Evolutionary conservation across 2,113 vertebrate genomes (phyloP).

Genomic region (Myotis lucifugus): DNA sequence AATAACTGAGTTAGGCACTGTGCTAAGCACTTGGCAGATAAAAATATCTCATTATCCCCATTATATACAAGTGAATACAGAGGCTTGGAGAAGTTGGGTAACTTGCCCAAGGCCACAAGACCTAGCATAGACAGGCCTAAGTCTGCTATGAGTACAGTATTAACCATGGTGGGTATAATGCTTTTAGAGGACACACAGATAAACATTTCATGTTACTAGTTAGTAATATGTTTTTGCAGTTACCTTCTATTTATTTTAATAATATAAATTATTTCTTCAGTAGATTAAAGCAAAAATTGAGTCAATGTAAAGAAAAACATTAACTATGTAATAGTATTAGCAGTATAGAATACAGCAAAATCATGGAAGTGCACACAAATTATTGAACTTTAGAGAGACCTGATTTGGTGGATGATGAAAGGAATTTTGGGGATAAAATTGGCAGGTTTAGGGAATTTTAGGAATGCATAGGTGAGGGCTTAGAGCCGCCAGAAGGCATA

Average conservation of each 20-base stretch:
- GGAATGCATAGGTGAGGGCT: too few species aligned
- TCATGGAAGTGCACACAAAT: not conserved
- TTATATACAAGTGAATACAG: not conserved
- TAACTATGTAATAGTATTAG: not conserved
- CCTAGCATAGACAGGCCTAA: not conserved
- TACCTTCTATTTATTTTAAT: slow-evolving; percentile 18
- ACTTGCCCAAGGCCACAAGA: not conserved
- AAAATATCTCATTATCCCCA: not conserved
- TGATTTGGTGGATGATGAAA: not conserved
- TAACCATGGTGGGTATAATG: not conserved
- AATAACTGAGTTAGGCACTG: not conserved
- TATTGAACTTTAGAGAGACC: not conserved
- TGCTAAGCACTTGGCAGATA: not conserved
- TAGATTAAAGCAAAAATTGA: slow-evolving; percentile 20
- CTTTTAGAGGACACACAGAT: not conserved
- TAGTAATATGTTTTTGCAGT: not conserved
- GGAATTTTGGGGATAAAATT: too few species aligned
- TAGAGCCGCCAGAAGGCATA: too few species aligned
- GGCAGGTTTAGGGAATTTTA: too few species aligned
- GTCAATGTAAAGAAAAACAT: slow-evolving; percentile 2
- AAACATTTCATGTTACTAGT: not conserved
- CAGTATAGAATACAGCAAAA: not conserved
- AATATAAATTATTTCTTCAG: not conserved
- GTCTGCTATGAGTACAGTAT: not conserved
- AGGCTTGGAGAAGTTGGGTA: not conserved